Evolutionary conservation across 2,888 invertebrate genomes (phyloP).

Genomic region (Ornithoptera priamus): DNA sequence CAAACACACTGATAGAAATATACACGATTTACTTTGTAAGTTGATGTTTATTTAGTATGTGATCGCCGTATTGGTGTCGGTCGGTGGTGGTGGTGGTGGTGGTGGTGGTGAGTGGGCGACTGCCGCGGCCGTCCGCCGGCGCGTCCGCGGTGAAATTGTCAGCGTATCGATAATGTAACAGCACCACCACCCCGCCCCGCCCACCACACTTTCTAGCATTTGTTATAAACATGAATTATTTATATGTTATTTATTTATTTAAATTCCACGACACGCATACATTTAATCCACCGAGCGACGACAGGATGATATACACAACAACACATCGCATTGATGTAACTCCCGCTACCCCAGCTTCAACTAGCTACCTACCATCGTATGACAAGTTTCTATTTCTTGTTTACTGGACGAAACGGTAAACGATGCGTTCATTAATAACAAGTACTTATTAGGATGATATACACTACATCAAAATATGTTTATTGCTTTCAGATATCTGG

Average conservation of each 20-base stretch:
- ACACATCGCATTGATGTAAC: too few species aligned
- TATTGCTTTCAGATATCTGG: too few species aligned
- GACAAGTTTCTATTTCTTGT: too few species aligned
- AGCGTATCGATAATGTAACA: constrained; percentile 21
- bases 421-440: too few species aligned
- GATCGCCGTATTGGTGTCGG: background rate
- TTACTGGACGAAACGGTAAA: too few species aligned
- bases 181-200: background rate
- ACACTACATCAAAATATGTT: too few species aligned
- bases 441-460: too few species aligned
- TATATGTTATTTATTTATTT: constrained; percentile 16
- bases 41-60: background rate
- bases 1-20: background rate
- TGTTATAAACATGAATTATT: constrained; percentile 28
- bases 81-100: background rate
- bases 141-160: constrained; percentile 4
- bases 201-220: constrained; percentile 28
- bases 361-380: too few species aligned
- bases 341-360: too few species aligned
- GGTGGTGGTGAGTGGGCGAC: background rate
- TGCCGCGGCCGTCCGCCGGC: too few species aligned
- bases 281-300: too few species aligned
- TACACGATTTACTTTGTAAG: background rate
- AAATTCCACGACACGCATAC: constrained; percentile 7
- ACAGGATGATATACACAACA: too few species aligned